phyloP scores from a whole-genome alignment of 2,888 invertebrate species.

The Brachypterus glaber region DNA sequence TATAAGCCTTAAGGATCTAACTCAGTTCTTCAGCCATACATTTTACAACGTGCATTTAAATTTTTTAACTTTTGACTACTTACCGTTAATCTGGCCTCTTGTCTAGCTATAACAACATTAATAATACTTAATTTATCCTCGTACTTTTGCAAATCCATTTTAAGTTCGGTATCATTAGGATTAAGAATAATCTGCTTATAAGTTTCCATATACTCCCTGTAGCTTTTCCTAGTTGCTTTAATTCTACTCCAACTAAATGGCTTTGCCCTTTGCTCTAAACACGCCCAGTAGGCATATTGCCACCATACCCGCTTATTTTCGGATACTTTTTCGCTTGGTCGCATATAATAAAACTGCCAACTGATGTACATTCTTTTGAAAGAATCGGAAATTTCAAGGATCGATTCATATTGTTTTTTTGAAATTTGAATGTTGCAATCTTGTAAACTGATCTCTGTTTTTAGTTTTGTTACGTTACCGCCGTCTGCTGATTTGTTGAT shows the following conservation, averaged over 20 bases:
- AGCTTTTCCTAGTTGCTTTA: conserved; percentile 56
- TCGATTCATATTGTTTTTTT: conserved; percentile 59
- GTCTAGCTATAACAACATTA: conserved; percentile 68
- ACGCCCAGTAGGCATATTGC: conserved; percentile 62
- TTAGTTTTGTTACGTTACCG: conserved; percentile 53
- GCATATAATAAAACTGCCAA: conserved; percentile 43
- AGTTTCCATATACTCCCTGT: conserved; percentile 56
- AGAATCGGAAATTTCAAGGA: conserved; percentile 47
- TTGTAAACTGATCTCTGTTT: conserved; percentile 61
- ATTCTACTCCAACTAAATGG: conserved; percentile 69
- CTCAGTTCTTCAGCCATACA: too few species aligned
- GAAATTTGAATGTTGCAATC: conserved; percentile 68
- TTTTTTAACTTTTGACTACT: conserved; percentile 11
- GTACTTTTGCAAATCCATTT: conserved; percentile 61
- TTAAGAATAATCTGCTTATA: conserved; percentile 62
- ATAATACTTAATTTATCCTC: conserved; percentile 66
- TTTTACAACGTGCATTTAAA: background rate
- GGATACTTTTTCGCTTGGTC: conserved; percentile 38
- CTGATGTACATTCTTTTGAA: conserved; percentile 58
- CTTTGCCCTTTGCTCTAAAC: conserved; percentile 59
- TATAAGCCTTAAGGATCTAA: too few species aligned
- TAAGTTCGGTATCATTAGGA: conserved; percentile 64
- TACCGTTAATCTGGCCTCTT: conserved; percentile 70
- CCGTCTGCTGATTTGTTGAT: conserved; percentile 44
- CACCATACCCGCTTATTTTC: conserved; percentile 61